Evolutionary conservation across 2,888 invertebrate species (phyloP).

Genomic region (Eupithecia vulgata): DNA sequence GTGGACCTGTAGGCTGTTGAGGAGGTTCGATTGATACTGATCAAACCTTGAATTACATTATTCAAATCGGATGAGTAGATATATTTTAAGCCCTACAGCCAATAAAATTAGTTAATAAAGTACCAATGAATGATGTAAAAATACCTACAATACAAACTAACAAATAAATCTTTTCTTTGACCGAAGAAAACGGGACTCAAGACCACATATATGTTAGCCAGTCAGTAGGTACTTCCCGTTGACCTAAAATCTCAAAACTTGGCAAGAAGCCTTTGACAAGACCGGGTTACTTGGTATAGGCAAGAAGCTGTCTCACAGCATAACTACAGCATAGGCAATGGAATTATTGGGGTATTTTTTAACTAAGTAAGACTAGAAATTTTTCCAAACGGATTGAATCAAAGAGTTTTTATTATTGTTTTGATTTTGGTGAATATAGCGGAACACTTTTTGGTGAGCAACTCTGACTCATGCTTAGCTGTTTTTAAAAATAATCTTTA

Average conservation of each 20-base stretch:
- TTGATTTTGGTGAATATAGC: not conserved
- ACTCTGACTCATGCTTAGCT: not conserved
- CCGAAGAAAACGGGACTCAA: not conserved
- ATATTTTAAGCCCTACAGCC: not conserved
- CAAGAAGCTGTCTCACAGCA: not conserved
- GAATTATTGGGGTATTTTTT: too few relatives aligned
- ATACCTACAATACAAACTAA: not conserved
- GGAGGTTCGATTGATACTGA: not conserved
- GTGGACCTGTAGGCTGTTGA: too few relatives aligned
- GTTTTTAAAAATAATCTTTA: not conserved
- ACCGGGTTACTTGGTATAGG: not conserved
- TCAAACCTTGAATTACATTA: not conserved
- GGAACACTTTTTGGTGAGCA: not conserved
- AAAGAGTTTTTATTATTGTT: not conserved
- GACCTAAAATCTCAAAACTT: not conserved
- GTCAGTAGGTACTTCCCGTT: not conserved
- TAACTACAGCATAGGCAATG: too few relatives aligned
- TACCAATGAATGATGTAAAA: not conserved
- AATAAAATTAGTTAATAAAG: too few relatives aligned
- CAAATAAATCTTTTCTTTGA: not conserved
- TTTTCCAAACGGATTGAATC: not conserved
- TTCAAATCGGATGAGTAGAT: not conserved
- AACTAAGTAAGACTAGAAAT: not conserved
- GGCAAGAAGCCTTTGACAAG: not conserved
- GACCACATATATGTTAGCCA: not conserved